Conservation (phyloP, 1,140 invertebrate genomes). For the Bombus difficillimus region DNA sequence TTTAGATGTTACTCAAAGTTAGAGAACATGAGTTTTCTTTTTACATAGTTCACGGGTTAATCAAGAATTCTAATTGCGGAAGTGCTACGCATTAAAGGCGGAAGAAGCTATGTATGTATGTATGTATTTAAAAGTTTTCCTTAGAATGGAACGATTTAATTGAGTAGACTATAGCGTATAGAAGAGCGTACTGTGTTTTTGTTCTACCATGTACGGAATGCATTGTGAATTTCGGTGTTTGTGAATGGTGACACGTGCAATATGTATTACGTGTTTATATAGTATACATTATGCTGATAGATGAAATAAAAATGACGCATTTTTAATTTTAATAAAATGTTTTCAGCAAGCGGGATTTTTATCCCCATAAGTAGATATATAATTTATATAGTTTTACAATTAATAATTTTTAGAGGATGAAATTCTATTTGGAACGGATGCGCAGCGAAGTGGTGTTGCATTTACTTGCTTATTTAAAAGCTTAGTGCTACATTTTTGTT, state of each 20-base stretch:
- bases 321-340: background rate
- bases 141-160: background rate
- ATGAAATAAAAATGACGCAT: background rate
- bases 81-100: no score
- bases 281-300: background rate
- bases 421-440: background rate
- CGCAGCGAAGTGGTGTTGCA: no score
- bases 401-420: background rate
- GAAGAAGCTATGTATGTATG: no score
- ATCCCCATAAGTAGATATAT: background rate
- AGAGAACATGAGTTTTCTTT: background rate
- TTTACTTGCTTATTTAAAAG: background rate
- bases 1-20: background rate
- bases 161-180: background rate
- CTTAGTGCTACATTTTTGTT: background rate
- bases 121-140: no score
- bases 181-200: background rate
- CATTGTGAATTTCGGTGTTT: slow-evolving; percentile 10
- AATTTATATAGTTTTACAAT: background rate
- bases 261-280: background rate
- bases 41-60: background rate
- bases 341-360: background rate
- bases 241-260: background rate
- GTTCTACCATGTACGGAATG: background rate
- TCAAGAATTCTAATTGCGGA: background rate